Base-by-base conservation (phyloP, 2,797 vertebrate species). In the Crenuchus spilurus region DNA sequence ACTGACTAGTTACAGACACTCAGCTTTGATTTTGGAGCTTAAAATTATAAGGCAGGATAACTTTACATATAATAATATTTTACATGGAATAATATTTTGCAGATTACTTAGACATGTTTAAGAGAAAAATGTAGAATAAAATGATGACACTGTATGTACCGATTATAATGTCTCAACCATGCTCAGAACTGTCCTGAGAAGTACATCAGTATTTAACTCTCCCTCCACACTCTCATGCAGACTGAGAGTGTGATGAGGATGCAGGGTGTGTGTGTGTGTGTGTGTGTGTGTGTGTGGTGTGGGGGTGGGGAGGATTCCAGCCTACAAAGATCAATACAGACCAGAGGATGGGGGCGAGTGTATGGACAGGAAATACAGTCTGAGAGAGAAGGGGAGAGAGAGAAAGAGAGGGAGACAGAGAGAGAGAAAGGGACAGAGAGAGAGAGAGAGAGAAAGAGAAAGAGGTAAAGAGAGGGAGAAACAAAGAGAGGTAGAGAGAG, bases 321-420 rank as follows among this genome's bases (percentile, higher is more conserved):
- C 78, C 68, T 62, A 77, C 67, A 81, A 52, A 76, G 66, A 79
- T 80, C 80, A 74, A 82, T 84, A 75, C 62, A 76, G 63, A 44
- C 62, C 44, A 10, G 48, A 22, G 20, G 22, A 51, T 11, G 48
- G 22, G 48, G 48, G 24, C 11, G 51, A 54, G 51, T 4, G 11
- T 5, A 54, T 5, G 24, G 51, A 3, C 51, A 28, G 51, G 51
- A 54, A 54, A 30, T 30, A 54, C 11, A 26, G 51, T 22, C 24
- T 24, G 28, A 61, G 66, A 42, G 55, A 65, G 55, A 26, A 52
- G 39, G 58, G 11, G 14, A 35, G 16, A 18, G 24, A 37, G 33
- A 37, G 39, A 30, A 20, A 62, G 18, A 41, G 18, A 49, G 11
- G 20, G 10, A 46, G 22, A 63, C 20, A 79, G 51, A 3, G 18